Base-by-base conservation (phyloP, 2,113 vertebrate genomes). In the Todiramphus saurophagus region DNA sequence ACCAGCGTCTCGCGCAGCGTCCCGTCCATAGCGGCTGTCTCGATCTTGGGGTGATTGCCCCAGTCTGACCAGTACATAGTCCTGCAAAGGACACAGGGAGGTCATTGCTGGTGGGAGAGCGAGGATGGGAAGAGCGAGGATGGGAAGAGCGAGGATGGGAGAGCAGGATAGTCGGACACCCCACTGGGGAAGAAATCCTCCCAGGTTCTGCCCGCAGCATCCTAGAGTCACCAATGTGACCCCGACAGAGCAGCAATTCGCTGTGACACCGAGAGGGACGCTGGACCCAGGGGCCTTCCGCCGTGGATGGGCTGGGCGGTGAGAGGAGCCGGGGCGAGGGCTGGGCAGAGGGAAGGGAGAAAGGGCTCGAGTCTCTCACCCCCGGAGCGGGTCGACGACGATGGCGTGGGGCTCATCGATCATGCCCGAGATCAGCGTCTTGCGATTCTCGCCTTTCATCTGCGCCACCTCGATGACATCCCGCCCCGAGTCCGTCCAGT, bases 1-100 rank as follows among this genome's bases (percentile, higher is more conserved):
- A 99, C 98, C 63, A 99, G 97, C 0, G 98, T 99, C 96, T 99
- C 98, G 43, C 99, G 98, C 69, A 99, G 97, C 0, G 99, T 99
- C 15, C 99, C 99, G 2, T 99, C 99, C 99, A 99, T 99, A 17
- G 99, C 99, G 1, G 99, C 99, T 0, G 99, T 99, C 97, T 99
- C 99, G 4, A 99, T 99, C 97, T 99, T 99, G 59, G 99, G 99
- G 78, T 99, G 99, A 92, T 99, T 99, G 9, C 99, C 99, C 99
- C 99, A 99, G 95, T 99, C 99, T 69, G 99, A 99, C 99, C 99
- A 99, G 96, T 99, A 99, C 99, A 99, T 99, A 5, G 98, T 99
- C 24, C 99, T 99, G 86, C 5, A 5, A 73, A 96, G 87, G 77
- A 83, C 72, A 81, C 3, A 7, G 48, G 16, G 9, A 27, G 25